Evolutionary conservation across 2,888 invertebrate genomes (phyloP).

Genomic region (Desoria tigrina): DNA sequence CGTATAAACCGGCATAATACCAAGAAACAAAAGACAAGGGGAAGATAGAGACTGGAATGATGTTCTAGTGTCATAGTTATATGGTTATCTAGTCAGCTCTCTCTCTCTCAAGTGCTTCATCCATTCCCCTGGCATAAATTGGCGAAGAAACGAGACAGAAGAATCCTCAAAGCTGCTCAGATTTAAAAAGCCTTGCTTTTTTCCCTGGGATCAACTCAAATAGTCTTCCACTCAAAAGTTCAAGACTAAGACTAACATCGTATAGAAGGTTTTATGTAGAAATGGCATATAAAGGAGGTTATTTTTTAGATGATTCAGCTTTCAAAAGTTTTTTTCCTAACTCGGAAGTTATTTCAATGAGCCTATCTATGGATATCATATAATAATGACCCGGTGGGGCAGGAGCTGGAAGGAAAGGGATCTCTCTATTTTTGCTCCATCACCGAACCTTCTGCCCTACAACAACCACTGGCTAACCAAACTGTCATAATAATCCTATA

Average conservation of each 20-base stretch:
- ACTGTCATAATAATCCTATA: constrained; percentile 39
- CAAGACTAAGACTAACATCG: constrained; percentile 18
- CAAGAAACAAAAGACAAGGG: constrained; percentile 9
- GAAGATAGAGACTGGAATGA: background rate
- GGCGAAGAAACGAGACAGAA: constrained; percentile 51
- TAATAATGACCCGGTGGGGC: constrained; percentile 28
- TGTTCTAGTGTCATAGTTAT: constrained; percentile 1
- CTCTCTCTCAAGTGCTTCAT: constrained; percentile 16
- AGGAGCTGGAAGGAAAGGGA: constrained; percentile 12
- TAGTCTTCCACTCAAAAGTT: constrained; percentile 33
- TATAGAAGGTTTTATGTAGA: constrained; percentile 42
- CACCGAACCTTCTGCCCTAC: constrained; percentile 39
- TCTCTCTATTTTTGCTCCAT: constrained; percentile 22
- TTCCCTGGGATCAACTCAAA: constrained; percentile 49
- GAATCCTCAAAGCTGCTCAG: constrained; percentile 52
- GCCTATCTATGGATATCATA: constrained; percentile 38
- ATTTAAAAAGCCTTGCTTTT: constrained; percentile 53
- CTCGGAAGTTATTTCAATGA: constrained; percentile 50
- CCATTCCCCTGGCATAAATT: constrained; percentile 43
- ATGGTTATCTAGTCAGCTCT: background rate
- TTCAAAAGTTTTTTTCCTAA: constrained; percentile 44
- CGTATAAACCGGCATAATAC: background rate
- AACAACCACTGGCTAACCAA: constrained; percentile 35
- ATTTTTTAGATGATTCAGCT: constrained; percentile 52
- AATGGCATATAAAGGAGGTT: constrained; percentile 50